These are phyloP conservation scores for Carcina quercana DNA, from an alignment of 2,888 invertebrate genomes.

Conservation along the genomic window DNA sequence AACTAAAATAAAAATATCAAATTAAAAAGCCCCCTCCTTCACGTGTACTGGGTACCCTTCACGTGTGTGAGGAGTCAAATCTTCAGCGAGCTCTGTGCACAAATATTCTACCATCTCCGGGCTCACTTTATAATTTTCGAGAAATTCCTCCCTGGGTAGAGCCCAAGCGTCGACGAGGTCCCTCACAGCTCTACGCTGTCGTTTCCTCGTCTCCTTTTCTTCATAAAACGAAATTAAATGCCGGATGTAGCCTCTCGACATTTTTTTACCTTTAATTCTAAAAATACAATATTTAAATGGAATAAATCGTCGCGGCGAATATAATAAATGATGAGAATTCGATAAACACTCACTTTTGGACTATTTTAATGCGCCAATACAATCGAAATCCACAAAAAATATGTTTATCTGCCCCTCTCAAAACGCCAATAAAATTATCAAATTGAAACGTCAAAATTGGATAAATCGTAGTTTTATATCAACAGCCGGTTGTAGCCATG, in stretches of 20 bases:
- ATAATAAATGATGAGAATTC: too few relatives aligned
- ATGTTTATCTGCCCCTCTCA: too few relatives aligned
- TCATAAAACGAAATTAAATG: neutral
- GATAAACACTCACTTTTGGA: too few relatives aligned
- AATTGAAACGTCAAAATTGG: too few relatives aligned
- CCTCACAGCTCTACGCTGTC: neutral
- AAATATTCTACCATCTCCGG: neutral
- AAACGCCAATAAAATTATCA: too few relatives aligned
- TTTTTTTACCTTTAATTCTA: too few relatives aligned
- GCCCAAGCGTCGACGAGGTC: neutral
- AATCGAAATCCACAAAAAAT: too few relatives aligned
- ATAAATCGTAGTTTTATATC: too few relatives aligned
- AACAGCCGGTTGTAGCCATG: too few relatives aligned
- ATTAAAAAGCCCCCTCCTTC: neutral
- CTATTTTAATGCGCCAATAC: too few relatives aligned
- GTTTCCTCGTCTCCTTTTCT: neutral
- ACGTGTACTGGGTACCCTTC: neutral
- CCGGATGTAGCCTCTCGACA: neutral
- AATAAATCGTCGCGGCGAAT: too few relatives aligned
- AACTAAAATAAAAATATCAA: neutral
- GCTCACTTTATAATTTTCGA: neutral
- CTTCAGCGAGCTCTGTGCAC: neutral
- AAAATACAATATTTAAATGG: too few relatives aligned
- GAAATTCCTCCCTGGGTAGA: neutral
- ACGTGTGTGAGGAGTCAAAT: neutral